Conservation (phyloP, 2,797 vertebrate species). For the Microhierax caerulescens region DNA sequence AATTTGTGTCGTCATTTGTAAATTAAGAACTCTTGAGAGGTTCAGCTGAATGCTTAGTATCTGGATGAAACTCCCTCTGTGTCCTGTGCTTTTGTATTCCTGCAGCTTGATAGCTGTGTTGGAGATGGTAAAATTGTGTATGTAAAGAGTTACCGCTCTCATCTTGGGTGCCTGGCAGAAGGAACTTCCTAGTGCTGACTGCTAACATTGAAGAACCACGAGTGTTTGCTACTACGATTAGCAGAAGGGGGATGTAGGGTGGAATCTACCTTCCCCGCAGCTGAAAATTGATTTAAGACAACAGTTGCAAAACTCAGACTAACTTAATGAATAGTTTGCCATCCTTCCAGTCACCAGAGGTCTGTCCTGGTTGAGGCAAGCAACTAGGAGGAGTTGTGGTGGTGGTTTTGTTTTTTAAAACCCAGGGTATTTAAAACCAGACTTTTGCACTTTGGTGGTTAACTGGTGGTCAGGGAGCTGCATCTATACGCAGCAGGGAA, state of each 20-base stretch:
- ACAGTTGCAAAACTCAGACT: accelerated
- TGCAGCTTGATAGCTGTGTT: not conserved
- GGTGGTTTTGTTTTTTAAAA: not conserved
- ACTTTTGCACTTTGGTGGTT: not conserved
- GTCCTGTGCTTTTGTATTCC: not conserved
- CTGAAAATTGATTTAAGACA: not conserved
- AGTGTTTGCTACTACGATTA: not conserved
- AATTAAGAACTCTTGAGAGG: accelerated
- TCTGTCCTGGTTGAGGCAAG: not conserved
- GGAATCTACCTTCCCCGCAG: not conserved
- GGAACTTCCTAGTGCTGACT: not conserved
- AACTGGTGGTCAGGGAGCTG: not conserved
- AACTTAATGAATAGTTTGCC: accelerated
- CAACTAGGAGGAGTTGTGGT: no score
- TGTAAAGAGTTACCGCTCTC: not conserved
- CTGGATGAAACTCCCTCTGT: not conserved
- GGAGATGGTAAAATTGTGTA: not conserved
- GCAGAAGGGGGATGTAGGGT: not conserved
- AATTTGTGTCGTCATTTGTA: not conserved
- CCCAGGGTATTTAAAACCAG: not conserved
- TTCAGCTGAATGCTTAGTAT: not conserved
- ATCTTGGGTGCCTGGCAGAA: not conserved
- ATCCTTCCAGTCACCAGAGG: not conserved
- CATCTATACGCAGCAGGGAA: accelerated
- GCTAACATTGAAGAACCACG: not conserved